These are phyloP conservation scores for Xenopus borealis DNA, from an alignment of 2,113 vertebrate genomes.

Conservation along the genomic window DNA sequence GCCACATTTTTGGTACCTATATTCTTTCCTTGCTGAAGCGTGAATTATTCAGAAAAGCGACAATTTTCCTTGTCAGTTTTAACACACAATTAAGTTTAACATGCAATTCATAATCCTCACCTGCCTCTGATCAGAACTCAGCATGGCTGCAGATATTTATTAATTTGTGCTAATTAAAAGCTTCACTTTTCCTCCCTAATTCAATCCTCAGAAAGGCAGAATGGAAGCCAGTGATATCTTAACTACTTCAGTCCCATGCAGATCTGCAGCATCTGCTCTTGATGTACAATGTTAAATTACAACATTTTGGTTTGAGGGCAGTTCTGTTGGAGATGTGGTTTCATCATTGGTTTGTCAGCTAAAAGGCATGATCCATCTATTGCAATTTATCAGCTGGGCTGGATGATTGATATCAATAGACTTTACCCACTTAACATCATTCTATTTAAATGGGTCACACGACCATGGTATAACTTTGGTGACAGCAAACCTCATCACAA, in stretches of 20 bases:
- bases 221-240: not conserved
- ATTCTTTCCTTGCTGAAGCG: conserved; percentile 40
- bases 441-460: no score
- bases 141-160: conserved; percentile 61
- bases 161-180: conserved; percentile 67
- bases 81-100: conserved; percentile 51
- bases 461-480: no score
- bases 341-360: not conserved
- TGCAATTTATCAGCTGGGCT: no score
- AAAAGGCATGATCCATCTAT: no score
- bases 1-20: conserved; percentile 35
- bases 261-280: no score
- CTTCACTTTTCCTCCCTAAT: conserved; percentile 20
- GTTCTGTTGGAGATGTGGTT: no score
- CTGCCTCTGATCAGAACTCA: conserved; percentile 56
- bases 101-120: conserved; percentile 53
- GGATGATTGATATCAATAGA: no score
- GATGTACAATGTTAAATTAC: no score
- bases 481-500: no score
- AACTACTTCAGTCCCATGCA: not conserved
- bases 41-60: conserved; percentile 19
- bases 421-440: no score
- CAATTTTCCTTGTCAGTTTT: conserved; percentile 50
- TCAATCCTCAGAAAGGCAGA: conserved; percentile 18
- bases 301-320: no score